Evolutionary conservation across 2,888 invertebrate genomes (phyloP).

Genomic region (Noctua fimbriata): DNA sequence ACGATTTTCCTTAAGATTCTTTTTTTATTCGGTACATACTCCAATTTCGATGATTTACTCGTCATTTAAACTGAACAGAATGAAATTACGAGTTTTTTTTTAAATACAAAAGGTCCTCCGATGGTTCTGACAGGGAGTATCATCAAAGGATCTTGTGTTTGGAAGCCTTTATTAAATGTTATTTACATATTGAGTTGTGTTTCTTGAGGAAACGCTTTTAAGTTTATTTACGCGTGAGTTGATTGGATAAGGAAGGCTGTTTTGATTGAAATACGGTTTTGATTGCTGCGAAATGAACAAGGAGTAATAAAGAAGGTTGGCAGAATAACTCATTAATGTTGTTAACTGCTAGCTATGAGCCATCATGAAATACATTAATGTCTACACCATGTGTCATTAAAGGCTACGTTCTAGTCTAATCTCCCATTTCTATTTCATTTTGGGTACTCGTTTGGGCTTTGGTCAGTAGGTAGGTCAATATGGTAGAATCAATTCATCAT

Average conservation of each 20-base stretch:
- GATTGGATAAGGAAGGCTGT: conserved; percentile 22
- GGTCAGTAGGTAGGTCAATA: background rate
- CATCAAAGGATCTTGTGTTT: conserved; percentile 43
- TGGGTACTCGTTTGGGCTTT: background rate
- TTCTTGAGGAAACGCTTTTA: conserved; percentile 23
- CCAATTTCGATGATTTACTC: conserved; percentile 66
- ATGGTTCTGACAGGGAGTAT: conserved; percentile 35
- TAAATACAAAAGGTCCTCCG: conserved; percentile 31
- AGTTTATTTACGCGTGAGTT: conserved; percentile 17
- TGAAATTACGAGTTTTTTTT: conserved; percentile 62
- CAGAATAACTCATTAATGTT: background rate
- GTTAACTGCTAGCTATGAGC: background rate
- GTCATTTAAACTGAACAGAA: conserved; percentile 67
- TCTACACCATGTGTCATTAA: background rate
- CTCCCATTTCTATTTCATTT: background rate
- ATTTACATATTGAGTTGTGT: conserved; percentile 35
- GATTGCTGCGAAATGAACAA: background rate
- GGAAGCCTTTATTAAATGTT: conserved; percentile 37
- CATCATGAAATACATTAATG: background rate
- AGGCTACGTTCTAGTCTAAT: background rate
- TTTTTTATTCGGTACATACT: conserved; percentile 62
- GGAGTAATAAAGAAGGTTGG: background rate
- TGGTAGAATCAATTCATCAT: too few relatives aligned
- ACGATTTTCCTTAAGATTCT: conserved; percentile 71
- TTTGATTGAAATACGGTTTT: conserved; percentile 4